Base-by-base conservation (phyloP, 2,113 vertebrate species). In the Tupaia chinensis region DNA sequence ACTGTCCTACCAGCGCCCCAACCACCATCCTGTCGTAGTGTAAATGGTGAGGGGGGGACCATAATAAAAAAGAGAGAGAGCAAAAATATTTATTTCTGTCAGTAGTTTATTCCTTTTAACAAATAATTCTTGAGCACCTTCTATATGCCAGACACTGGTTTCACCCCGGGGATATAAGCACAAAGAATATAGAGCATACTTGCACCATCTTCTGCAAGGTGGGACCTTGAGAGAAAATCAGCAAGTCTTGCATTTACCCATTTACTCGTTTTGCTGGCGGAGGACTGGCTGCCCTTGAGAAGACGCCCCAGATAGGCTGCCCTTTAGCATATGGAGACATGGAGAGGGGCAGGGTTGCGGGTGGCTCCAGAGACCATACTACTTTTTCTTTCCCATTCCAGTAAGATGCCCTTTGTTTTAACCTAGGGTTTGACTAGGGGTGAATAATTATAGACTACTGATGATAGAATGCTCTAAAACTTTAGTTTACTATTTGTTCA, bases 11-110 rank as follows among this genome's bases (percentile, higher is more conserved):
- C 53, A 63, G 70, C 7, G 27, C 29, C 60, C 8, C 13, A 8
- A 22, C 15, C 6, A 10, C 54, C n/a, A 58, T 76, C 32, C 10
- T 81, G 17, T 73, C 23, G 20, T 25, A 60, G 10, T 95, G 22
- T 63, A 90, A n/a, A 70, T 29, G 9, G 3, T 70, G 44, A 76
- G 76, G 87, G 14, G 65, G 85, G 72, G 74, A 58, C 4, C 73
- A 86, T 13, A 86, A 78, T 56, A 68, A 68, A 20, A 27, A 34
- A 60, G 9, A 25, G n/a, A 56, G 34, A 29, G 32, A 78, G 44
- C 44, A 44, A 72, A 84, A 80, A 69, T 54, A 63, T 27, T 87
- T 72, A 29, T 91, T 79, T 94, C 83, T 70, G 56, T 87, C n/a
- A 53, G 23, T 65, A 16, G 25, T 69, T 68, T 79, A 60, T 94